Evolutionary conservation across 2,797 vertebrate species (phyloP), one percentile per base, ranked within the genome.

Genomic region (Lateolabrax maculatus): DNA sequence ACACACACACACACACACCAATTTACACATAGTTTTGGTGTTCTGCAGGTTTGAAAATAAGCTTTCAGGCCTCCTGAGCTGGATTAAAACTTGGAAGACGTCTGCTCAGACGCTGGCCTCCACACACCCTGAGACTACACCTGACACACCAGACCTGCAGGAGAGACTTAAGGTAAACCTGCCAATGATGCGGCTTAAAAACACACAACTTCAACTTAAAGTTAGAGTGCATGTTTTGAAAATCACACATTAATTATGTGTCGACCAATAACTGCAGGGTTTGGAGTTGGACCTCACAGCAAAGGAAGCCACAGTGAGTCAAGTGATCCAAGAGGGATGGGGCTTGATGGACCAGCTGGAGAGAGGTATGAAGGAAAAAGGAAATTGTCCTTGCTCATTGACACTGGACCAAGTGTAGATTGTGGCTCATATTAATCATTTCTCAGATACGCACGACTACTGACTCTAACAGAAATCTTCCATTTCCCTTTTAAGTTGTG

Each of bases 61-160:
- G 76, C 92, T 95, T 53, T 88, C 93, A 43, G 96, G 97, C 46
- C 88, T 97, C 60, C 77, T 96, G 90, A 94, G 79, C 83, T 98
- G 97, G 96, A 95, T 97, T 83, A 92, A 91, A 83, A 95, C 91
- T 74, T 97, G 96, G 85, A 97, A 95, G 92, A 84, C 81, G 65
- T 92, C 94, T 8, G 84, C 96, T 94, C 94, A 96, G 84, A 77
- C 89, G 0, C n/a, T 93, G 69, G 96, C 96, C 79, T 94, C 96
- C 88, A 92, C 94, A 77, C 95, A 96, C 25, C 95, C 95, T 25
- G 95, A 95, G 87, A 95, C 92, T 79, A 93, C 91, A 80, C 94
- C 93, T 74, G 95, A 96, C 13, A 93, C 92, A 65, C 87, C 92
- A 36, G 93, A 94, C 83, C 70, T 96, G 84, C 95, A 95, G 90